These are phyloP conservation scores for Syngnathus scovelli DNA, from an alignment of 2,113 vertebrate genomes.

Conservation along the genomic window DNA sequence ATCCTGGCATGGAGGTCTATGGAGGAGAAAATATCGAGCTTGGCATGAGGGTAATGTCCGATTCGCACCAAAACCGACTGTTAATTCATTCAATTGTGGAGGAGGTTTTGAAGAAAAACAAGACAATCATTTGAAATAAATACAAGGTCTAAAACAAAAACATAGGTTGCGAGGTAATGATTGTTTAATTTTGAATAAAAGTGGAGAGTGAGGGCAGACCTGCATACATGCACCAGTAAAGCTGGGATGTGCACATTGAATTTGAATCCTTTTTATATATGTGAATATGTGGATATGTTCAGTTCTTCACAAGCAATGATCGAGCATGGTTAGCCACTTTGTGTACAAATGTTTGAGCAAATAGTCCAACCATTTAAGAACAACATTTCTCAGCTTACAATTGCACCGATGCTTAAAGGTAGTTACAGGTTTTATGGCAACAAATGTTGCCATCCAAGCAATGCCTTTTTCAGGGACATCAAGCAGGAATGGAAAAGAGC, in stretches of 20 bases:
- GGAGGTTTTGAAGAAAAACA: slow-evolving; percentile 8
- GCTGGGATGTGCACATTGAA: neutral
- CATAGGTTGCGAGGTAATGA: slow-evolving; percentile 1
- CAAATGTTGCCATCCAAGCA: too few relatives aligned
- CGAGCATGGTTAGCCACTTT: too few relatives aligned
- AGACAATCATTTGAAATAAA: slow-evolving; percentile 5
- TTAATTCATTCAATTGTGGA: slow-evolving; percentile 1
- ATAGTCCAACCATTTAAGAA: too few relatives aligned
- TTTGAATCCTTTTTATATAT: too few relatives aligned
- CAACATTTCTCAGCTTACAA: too few relatives aligned
- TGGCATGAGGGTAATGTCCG: slow-evolving; percentile 88
- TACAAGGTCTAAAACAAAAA: slow-evolving; percentile 14
- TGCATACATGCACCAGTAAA: neutral
- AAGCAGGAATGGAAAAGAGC: too few relatives aligned
- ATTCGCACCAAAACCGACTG: neutral
- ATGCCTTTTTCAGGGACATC: too few relatives aligned
- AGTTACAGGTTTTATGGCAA: too few relatives aligned
- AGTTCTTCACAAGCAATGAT: too few relatives aligned
- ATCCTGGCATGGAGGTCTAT: slow-evolving; percentile 98
- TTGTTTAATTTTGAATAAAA: slow-evolving; percentile 27
- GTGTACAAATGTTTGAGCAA: too few relatives aligned
- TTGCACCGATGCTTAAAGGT: too few relatives aligned
- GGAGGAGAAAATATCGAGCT: slow-evolving; percentile 97
- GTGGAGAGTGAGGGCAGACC: neutral
- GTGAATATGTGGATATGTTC: too few relatives aligned